Evolutionary conservation across 2,888 invertebrate genomes (phyloP).

Genomic region (Diarsia dahlii): DNA sequence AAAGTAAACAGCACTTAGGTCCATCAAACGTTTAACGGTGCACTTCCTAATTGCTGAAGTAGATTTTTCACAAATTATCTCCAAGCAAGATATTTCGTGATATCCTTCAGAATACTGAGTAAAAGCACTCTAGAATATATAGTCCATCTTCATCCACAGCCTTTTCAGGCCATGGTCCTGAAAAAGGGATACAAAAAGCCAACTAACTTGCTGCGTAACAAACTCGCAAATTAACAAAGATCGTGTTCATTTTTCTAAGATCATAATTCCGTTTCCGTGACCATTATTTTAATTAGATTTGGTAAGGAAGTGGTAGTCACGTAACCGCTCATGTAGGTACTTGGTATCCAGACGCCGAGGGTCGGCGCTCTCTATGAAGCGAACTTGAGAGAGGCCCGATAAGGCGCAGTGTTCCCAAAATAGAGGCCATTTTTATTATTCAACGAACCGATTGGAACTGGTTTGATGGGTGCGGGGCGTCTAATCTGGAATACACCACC

Average conservation of each 20-base stretch:
- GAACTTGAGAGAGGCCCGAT: slow-evolving; percentile 78
- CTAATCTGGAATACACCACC: slow-evolving; percentile 78
- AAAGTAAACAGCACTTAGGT: slow-evolving; percentile 28
- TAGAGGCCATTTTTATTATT: slow-evolving; percentile 86
- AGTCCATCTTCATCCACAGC: neutral
- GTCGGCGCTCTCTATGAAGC: slow-evolving; percentile 69
- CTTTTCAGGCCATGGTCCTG: neutral
- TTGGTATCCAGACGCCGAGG: slow-evolving; percentile 66
- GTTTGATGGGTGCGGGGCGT: slow-evolving; percentile 82
- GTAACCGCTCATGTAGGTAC: slow-evolving; percentile 41
- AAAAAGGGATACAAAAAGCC: neutral
- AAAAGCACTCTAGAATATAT: neutral
- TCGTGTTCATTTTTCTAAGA: slow-evolving; percentile 22
- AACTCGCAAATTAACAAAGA: slow-evolving; percentile 25
- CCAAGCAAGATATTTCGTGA: neutral
- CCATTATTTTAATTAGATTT: slow-evolving; percentile 55
- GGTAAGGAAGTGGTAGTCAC: slow-evolving; percentile 46
- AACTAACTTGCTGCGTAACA: neutral
- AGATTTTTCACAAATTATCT: slow-evolving; percentile 3
- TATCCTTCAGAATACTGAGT: neutral
- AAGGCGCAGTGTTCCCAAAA: slow-evolving; percentile 86
- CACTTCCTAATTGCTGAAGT: slow-evolving; percentile 19
- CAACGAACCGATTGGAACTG: slow-evolving; percentile 85
- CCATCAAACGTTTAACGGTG: neutral
- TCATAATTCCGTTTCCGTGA: slow-evolving; percentile 44